Base-by-base conservation (phyloP, 2,797 vertebrate species). In the Carcharodon carcharias region DNA sequence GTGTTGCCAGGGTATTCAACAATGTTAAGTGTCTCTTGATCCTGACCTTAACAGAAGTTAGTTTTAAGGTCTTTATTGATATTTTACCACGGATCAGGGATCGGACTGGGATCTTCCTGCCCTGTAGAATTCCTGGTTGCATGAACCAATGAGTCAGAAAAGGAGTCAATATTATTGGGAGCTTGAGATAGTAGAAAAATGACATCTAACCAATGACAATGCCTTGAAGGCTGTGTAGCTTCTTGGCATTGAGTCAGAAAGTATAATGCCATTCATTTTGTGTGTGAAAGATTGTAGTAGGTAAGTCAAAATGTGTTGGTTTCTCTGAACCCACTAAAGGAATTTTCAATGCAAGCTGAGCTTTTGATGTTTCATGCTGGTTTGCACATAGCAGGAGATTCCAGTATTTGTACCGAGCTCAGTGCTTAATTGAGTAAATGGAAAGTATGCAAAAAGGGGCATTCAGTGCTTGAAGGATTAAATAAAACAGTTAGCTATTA, bases 401-500 rank as follows among this genome's bases (percentile, higher is more conserved):
- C 21, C 35, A 67, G 23, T 67, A 67, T 67, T 93, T 93, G 91
- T 45, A 93, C n/a, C n/a, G 23, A 65, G 91, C 40, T 4, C 61
- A 9, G 61, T 67, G 63, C n/a, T 93, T 40, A 40, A 67, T n/a
- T 40, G 35, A 67, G 35, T 93, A 26, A 65, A 45, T 67, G 61
- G 63, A 93, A 93, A 40, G 26, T 93, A n/a, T 93, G 91, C 91
- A 67, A 65, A 93, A 93, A 93, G n/a, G 35, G 3, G 63, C 63
- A 93, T 40, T 93, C 91, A 45, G 91, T 23, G 18, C 40, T 93
- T 26, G n/a, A 67, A 63, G 91, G 21, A 65, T 93, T 67, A 93
- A 93, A 93, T 93, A 93, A 93, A 93, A 93, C 18, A 18, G 63
- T 65, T 45, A n/a, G n/a, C 50, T 93, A 45, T 93, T 93, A 93